Evolutionary conservation across 2,888 invertebrate genomes (phyloP), one percentile per base, ranked within the genome.

Genomic region (Anaspis maculata): DNA sequence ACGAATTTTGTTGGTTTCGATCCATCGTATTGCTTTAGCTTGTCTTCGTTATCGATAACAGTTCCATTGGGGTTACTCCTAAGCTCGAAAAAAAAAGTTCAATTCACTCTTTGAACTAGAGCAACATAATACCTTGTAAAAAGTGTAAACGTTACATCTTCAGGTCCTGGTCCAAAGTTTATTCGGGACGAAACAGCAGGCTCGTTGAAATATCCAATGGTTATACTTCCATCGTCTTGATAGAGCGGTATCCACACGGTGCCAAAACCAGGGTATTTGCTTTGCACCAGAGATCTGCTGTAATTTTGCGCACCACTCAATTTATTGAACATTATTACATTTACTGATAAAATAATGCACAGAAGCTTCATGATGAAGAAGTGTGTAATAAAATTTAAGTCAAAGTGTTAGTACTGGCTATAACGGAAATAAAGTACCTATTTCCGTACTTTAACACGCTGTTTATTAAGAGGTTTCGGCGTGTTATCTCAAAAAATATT

Each of bases 241-340:
- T 68, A 49, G 42, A 67, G 68, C 34, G 67, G 53, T 31, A 73
- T 52, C 68, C 70, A 73, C 21, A 69, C 64, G 2, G 59, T 57
- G 5, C 70, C 72, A 38, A 69, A 70, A 48, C 54, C 39, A 14
- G 57, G 56, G 42, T 52, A 50, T 36, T 42, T 40, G n/a, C 42
- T 26, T 9, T 35, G 30, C 7, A 46, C 24, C n/a, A 10, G 29
- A n/a, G 23, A 28, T 13, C 40, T 28, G 21, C 29, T 32, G 25
- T 37, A 37, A 27, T 25, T 32, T 21, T 27, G n/a, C n/a, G n/a
- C n/a, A n/a, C n/a, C n/a, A n/a, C n/a, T n/a, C n/a, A n/a, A n/a
- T n/a, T n/a, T n/a, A n/a, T n/a, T n/a, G n/a, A n/a, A n/a, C n/a
- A n/a, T n/a, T n/a, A n/a, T n/a, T n/a, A n/a, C n/a, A n/a, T n/a